Evolutionary conservation across 1,140 invertebrate genomes (phyloP).

Genomic region (Brachionus paranguensis): DNA sequence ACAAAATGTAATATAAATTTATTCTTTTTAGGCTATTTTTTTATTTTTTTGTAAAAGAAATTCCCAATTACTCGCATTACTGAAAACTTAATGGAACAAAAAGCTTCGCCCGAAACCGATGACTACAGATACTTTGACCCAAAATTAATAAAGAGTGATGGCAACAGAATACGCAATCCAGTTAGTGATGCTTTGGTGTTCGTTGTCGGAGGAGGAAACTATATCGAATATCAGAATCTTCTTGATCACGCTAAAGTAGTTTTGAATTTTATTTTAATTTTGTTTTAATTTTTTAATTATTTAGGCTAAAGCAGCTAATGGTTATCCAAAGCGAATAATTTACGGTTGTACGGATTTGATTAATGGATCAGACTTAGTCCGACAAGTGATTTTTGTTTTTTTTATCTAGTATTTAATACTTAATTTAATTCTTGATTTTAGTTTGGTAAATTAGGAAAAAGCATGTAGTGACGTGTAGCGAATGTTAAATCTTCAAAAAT

Average conservation of each 20-base stretch:
- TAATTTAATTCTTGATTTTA: neutral
- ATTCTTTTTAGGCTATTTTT: neutral
- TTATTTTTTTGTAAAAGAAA: conserved; percentile 60
- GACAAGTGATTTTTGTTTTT: conserved; percentile 64
- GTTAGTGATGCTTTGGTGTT: conserved; percentile 73
- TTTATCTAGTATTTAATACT: neutral
- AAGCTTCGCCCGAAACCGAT: conserved; percentile 69
- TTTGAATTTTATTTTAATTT: neutral
- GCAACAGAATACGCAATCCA: neutral
- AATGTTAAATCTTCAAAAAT: neutral
- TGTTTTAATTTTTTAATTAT: neutral
- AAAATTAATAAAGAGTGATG: conserved; percentile 63
- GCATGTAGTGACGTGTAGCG: neutral
- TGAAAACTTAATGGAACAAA: conserved; percentile 73
- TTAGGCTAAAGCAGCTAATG: conserved; percentile 61
- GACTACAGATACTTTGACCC: conserved; percentile 87
- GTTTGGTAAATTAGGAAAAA: conserved; percentile 31
- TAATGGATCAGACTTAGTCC: conserved; percentile 84
- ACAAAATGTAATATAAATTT: conserved; percentile 69
- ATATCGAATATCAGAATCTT: conserved; percentile 98
- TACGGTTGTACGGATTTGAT: conserved; percentile 89
- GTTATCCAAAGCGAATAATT: conserved; percentile 69
- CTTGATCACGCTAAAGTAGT: conserved; percentile 27
- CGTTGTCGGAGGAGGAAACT: conserved; percentile 94
- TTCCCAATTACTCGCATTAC: conserved; percentile 83